phyloP scores from a whole-genome alignment of 2,797 vertebrate genomes.

The Alauda arvensis region DNA sequence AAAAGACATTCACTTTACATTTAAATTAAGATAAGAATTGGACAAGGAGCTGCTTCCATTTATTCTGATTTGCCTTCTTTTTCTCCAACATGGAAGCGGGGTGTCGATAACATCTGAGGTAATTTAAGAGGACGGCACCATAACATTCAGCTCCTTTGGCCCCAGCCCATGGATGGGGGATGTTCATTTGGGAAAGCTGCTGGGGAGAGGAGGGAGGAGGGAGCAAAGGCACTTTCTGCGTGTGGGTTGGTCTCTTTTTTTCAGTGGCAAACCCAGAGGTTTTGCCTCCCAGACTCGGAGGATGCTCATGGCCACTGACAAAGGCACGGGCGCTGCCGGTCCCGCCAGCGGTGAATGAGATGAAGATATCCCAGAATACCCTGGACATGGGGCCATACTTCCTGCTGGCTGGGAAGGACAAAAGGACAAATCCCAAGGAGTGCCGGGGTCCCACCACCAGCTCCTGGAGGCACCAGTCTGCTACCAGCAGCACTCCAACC shows the following conservation, averaged over 20 bases:
- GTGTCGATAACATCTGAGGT: constrained; percentile 12
- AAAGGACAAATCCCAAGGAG: constrained; percentile 75
- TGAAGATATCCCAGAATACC: constrained; percentile 77
- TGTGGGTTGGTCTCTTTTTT: neutral
- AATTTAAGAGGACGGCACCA: constrained; percentile 25
- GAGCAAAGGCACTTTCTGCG: constrained; percentile 9
- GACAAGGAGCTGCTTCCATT: constrained; percentile 8
- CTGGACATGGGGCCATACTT: constrained; percentile 68
- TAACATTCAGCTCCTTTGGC: constrained; percentile 12
- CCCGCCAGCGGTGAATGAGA: constrained; percentile 58
- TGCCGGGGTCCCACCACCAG: constrained; percentile 74
- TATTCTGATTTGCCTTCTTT: constrained; percentile 11
- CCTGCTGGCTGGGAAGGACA: constrained; percentile 78
- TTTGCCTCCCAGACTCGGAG: constrained; percentile 29
- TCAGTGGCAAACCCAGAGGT: neutral
- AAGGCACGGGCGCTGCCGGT: constrained; percentile 26
- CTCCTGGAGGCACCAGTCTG: constrained; percentile 76
- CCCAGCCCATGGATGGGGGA: neutral
- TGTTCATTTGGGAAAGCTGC: constrained; percentile 53
- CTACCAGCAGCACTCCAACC: constrained; percentile 74
- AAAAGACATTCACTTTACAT: neutral
- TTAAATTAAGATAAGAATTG: constrained; percentile 52
- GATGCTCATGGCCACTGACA: constrained; percentile 25
- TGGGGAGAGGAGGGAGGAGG: neutral
- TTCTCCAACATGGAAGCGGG: neutral